Evolutionary conservation across 1,140 invertebrate genomes (phyloP).

Genomic region (Drosophila lowei): DNA sequence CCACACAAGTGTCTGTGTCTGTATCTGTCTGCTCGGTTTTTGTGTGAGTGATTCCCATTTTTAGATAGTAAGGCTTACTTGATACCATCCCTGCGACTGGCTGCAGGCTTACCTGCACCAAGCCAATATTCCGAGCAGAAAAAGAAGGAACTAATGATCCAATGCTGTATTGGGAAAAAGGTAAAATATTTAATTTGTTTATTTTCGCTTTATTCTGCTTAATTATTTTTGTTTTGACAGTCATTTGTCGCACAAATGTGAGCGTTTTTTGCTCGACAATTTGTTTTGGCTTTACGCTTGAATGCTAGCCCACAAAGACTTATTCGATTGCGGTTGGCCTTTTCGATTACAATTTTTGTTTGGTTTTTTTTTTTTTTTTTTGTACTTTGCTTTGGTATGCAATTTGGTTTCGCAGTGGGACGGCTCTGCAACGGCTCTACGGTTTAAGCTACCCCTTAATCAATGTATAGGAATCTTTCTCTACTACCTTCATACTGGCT

Average conservation of each 20-base stretch:
- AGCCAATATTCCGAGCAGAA: slow-evolving; percentile 7
- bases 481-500: too few species aligned
- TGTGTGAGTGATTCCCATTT: slow-evolving; percentile 36
- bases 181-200: slow-evolving; percentile 35
- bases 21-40: slow-evolving; percentile 8
- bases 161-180: slow-evolving; percentile 15
- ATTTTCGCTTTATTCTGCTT: slow-evolving; percentile 32
- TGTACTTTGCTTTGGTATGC: background rate
- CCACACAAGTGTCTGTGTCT: slow-evolving; percentile 18
- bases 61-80: slow-evolving; percentile 60
- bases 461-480: too few species aligned
- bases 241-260: slow-evolving; percentile 10
- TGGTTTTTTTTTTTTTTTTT: background rate
- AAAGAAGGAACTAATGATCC: slow-evolving; percentile 2
- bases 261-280: slow-evolving; percentile 12
- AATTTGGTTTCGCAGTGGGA: too few species aligned
- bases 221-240: slow-evolving; percentile 53
- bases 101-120: slow-evolving; percentile 34
- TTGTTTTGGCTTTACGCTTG: slow-evolving; percentile 47
- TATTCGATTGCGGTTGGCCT: slow-evolving; percentile 26
- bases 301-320: slow-evolving; percentile 36
- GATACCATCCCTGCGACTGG: slow-evolving; percentile 34
- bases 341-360: slow-evolving; percentile 15
- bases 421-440: too few species aligned
- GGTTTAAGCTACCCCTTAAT: too few species aligned